Percentiles rank a stretch among this genome's conserved stretches.
Conservation (phyloP, 2,797 vertebrate genomes). For the Pyrrhura leucotis region DNA sequence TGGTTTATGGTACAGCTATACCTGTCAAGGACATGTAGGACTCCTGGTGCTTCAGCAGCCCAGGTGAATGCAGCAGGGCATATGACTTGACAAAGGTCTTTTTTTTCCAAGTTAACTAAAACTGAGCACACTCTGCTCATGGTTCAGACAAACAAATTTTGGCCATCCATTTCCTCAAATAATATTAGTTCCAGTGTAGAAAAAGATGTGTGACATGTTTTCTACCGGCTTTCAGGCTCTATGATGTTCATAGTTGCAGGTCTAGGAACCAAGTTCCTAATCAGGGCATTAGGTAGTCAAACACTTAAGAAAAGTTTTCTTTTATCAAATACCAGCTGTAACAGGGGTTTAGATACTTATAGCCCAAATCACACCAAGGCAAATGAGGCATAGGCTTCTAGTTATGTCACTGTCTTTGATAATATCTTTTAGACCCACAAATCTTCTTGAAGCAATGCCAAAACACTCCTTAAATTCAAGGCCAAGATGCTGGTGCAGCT, state of each 20-base stretch:
- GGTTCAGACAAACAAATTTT: background rate
- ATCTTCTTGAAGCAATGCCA: background rate
- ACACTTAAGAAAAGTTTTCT: background rate
- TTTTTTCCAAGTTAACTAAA: background rate
- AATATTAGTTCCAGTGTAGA: background rate
- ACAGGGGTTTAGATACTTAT: background rate
- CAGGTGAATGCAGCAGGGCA: background rate
- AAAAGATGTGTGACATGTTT: accelerated
- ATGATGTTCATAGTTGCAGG: background rate
- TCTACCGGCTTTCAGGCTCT: background rate
- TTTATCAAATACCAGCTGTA: background rate
- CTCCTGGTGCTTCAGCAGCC: background rate
- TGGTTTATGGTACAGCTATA: background rate
- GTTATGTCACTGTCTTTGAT: background rate
- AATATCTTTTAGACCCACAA: background rate
- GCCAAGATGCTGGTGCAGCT: background rate
- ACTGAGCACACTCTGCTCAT: background rate
- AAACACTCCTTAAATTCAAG: background rate
- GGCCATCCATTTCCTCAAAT: background rate
- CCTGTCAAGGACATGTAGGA: background rate
- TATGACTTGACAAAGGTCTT: background rate
- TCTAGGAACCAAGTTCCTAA: background rate
- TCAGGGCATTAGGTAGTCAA: background rate
- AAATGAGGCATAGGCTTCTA: background rate
- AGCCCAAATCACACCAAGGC: background rate